Percentiles rank a stretch among this genome's conserved stretches.
phyloP scores from a whole-genome alignment of 1,140 invertebrate genomes.

The Drosophila teissieri region DNA sequence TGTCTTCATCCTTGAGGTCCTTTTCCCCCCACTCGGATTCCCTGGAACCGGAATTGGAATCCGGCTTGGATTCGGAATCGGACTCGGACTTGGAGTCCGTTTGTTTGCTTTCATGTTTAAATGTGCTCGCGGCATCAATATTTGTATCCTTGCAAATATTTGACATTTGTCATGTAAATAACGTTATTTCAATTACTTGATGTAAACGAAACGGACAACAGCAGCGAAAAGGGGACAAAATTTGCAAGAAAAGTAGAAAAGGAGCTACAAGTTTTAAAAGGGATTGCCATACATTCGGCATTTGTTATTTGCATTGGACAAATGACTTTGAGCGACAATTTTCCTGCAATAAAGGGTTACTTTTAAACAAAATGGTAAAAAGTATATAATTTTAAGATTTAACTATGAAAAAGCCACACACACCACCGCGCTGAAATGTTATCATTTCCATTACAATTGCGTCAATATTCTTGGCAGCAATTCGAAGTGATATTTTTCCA shows the following conservation, averaged over 20 bases:
- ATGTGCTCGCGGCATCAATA: constrained; percentile 78
- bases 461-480: constrained; percentile 26
- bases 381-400: too few species aligned
- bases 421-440: neutral
- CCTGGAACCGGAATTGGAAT: neutral
- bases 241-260: neutral
- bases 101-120: constrained; percentile 66
- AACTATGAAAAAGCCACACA: constrained; percentile 1
- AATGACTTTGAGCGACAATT: constrained; percentile 57
- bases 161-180: constrained; percentile 78
- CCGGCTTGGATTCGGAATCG: constrained; percentile 9
- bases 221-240: constrained; percentile 7
- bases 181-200: constrained; percentile 78
- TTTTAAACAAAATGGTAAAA: neutral
- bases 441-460: constrained; percentile 13
- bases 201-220: constrained; percentile 45
- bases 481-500: constrained; percentile 27
- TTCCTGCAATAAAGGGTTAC: constrained; percentile 28
- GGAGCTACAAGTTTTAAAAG: constrained; percentile 17
- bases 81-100: constrained; percentile 21
- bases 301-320: constrained; percentile 53
- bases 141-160: constrained; percentile 76
- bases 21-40: constrained; percentile 5
- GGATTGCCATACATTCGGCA: constrained; percentile 54
- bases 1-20: constrained; percentile 65